A percentile compares a stretch with the other conserved stretches of the same genome.
These are phyloP conservation scores for Ganaspis sp. DNA, from an alignment of 1,140 invertebrate species.

Conservation along the genomic window DNA sequence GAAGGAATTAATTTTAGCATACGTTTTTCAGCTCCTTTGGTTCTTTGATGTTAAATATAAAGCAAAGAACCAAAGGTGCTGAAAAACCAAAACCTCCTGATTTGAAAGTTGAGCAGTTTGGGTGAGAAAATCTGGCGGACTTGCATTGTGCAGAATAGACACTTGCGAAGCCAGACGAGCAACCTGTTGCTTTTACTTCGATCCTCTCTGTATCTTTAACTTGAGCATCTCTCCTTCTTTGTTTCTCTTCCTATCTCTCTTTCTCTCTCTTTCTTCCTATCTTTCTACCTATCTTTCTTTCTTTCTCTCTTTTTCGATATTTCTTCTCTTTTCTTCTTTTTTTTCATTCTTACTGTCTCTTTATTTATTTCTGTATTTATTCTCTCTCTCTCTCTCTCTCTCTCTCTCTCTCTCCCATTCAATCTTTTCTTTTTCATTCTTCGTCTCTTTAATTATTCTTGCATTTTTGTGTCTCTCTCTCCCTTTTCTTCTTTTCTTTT, in stretches of 20 bases:
- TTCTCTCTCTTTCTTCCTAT: constrained; percentile 2
- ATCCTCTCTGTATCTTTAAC: constrained; percentile 37
- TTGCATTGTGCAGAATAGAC: constrained; percentile 40
- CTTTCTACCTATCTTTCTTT: constrained; percentile 7
- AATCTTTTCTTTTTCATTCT: constrained; percentile 19
- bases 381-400: too few species aligned
- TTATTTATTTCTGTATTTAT: constrained; percentile 18
- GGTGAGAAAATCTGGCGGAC: constrained; percentile 48
- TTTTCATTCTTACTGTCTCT: background rate
- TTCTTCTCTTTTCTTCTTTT: too few species aligned
- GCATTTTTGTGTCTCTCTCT: too few species aligned
- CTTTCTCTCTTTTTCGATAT: too few species aligned
- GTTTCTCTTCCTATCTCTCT: background rate
- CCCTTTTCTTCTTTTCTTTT: constrained; percentile 8
- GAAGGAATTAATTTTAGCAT: too few species aligned
- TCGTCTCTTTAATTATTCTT: too few species aligned
- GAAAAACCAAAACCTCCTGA: background rate
- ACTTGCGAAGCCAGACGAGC: constrained; percentile 35
- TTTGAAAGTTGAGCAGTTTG: background rate
- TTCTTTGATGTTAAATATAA: too few species aligned
- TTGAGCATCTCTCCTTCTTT: background rate
- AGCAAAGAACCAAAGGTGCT: background rate
- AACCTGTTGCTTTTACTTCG: constrained; percentile 67
- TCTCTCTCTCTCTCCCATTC: background rate
- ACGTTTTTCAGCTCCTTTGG: too few species aligned